Conservation (phyloP, 2,797 vertebrate species). For the Tragopan temminckii region DNA sequence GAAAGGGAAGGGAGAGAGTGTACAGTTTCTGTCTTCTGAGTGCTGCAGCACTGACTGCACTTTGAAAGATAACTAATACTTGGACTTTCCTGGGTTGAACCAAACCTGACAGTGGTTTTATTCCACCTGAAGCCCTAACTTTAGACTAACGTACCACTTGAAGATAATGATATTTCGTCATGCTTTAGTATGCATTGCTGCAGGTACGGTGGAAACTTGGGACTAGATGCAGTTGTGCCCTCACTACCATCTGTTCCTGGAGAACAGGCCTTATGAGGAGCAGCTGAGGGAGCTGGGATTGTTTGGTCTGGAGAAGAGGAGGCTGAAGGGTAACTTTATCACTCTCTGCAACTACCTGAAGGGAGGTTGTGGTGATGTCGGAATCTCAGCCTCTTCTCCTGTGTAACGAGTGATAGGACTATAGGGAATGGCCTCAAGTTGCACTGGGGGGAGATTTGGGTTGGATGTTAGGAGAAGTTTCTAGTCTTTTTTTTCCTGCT, state of each 20-base stretch:
- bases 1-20: background rate
- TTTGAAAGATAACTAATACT: background rate
- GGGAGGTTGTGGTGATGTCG: too few relatives aligned
- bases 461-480: too few relatives aligned
- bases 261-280: too few relatives aligned
- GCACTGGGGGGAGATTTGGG: too few relatives aligned
- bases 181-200: background rate
- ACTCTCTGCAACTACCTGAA: too few relatives aligned
- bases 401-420: too few relatives aligned
- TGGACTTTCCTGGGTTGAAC: background rate
- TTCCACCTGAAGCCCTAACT: background rate
- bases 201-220: background rate
- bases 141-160: background rate
- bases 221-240: background rate
- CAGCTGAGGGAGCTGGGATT: too few relatives aligned
- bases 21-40: fast-evolving
- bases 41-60: fast-evolving
- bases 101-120: background rate
- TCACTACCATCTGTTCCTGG: fast-evolving
- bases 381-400: too few relatives aligned
- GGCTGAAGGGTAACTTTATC: too few relatives aligned
- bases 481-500: background rate
- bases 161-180: fast-evolving
- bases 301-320: too few relatives aligned
- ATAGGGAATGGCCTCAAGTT: too few relatives aligned